Conservation (phyloP, 1,140 invertebrate genomes). For the Acyrthosiphon pisum region DNA sequence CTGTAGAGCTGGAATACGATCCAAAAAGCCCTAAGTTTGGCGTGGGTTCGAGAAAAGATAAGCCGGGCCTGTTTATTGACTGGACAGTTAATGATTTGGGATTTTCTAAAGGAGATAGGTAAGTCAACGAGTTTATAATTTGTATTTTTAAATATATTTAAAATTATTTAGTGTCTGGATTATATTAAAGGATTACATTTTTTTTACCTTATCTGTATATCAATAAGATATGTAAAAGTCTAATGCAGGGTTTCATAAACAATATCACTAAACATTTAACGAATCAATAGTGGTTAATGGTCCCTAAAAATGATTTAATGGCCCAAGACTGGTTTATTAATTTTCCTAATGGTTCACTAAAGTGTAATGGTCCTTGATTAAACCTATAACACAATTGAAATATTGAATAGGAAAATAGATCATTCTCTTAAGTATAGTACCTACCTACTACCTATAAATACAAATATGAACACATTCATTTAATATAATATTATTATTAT, state of each 20-base stretch:
- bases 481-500: too few species aligned
- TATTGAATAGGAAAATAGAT: background rate
- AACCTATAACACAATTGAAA: too few species aligned
- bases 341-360: too few species aligned
- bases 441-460: too few species aligned
- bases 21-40: constrained; percentile 72
- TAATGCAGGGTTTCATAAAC: background rate
- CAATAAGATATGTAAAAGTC: background rate
- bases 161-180: background rate
- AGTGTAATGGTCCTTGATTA: too few species aligned
- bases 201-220: background rate
- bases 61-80: constrained; percentile 72
- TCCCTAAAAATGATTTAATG: background rate
- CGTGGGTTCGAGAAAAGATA: constrained; percentile 68
- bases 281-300: background rate
- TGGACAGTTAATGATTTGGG: constrained; percentile 79
- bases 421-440: too few species aligned
- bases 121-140: constrained; percentile 61
- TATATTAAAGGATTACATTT: background rate
- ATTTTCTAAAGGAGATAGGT: constrained; percentile 79
- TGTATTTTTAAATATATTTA: background rate
- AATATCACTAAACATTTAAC: background rate
- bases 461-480: too few species aligned
- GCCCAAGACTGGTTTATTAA: too few species aligned
- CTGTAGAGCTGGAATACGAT: constrained; percentile 72